Conservation (phyloP, 2,888 invertebrate species). For the Ditylenchus weischeri region DNA sequence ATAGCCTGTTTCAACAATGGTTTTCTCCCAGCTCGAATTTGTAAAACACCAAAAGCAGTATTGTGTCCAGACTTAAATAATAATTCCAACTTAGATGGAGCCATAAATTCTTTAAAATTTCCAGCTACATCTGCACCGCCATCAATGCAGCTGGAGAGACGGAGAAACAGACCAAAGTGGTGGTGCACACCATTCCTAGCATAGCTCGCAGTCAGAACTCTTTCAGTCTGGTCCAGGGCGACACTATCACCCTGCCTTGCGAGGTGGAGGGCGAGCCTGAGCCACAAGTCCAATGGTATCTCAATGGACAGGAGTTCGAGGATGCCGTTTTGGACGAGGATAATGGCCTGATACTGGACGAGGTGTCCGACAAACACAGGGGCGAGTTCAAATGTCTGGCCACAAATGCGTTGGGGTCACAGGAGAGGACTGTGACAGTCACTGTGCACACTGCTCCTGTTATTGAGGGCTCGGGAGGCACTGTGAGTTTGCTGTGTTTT, state of each 20-base stretch:
- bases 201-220: constrained; percentile 49
- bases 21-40: too few species aligned
- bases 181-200: constrained; percentile 42
- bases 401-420: constrained; percentile 46
- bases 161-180: constrained; percentile 54
- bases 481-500: too few species aligned
- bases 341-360: constrained; percentile 44
- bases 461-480: constrained; percentile 38
- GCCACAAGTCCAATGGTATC: constrained; percentile 49
- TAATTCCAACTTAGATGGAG: too few species aligned
- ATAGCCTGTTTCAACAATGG: too few species aligned
- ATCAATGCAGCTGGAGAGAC: constrained; percentile 67
- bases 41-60: too few species aligned
- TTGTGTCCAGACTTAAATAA: too few species aligned
- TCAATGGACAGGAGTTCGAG: constrained; percentile 44
- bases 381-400: constrained; percentile 57
- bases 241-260: constrained; percentile 48
- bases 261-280: constrained; percentile 47
- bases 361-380: constrained; percentile 52
- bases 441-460: constrained; percentile 56
- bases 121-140: constrained; percentile 66
- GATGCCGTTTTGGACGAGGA: constrained; percentile 46
- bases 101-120: too few species aligned
- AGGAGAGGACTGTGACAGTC: constrained; percentile 55
- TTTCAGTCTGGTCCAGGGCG: constrained; percentile 54